Evolutionary conservation across 2,113 vertebrate species (phyloP).

Genomic region (Dasyurus viverrinus): DNA sequence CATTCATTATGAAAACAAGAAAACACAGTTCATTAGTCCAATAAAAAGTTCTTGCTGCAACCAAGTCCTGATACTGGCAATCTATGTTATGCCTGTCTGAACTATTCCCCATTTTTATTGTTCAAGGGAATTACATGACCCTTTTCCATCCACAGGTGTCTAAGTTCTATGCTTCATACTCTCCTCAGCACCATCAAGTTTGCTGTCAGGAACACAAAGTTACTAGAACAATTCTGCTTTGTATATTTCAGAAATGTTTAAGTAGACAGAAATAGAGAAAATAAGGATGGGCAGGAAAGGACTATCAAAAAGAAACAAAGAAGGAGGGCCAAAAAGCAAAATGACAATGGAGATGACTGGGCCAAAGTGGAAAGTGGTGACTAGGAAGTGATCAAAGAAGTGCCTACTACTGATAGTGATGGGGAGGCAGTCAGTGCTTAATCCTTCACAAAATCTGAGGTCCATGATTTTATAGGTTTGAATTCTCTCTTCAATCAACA

Average conservation of each 20-base stretch:
- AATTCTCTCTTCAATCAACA: neutral
- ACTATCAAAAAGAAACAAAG: neutral
- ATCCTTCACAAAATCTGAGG: neutral
- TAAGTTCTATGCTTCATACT: neutral
- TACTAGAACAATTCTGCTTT: neutral
- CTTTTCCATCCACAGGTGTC: neutral
- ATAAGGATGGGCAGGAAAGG: neutral
- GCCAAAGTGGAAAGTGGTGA: neutral
- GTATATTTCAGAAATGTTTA: neutral
- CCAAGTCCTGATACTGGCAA: neutral
- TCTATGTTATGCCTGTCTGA: neutral
- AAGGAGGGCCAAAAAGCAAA: neutral
- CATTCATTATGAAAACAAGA: conserved; percentile 2
- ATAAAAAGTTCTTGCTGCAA: neutral
- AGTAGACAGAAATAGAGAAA: neutral
- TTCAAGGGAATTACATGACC: neutral
- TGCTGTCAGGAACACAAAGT: neutral
- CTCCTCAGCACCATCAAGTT: too few relatives aligned
- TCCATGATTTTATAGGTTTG: neutral
- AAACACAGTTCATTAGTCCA: neutral
- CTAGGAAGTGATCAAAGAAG: neutral
- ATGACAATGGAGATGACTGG: neutral
- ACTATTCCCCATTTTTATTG: neutral
- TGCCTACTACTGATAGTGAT: neutral
- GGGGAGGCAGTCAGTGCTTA: neutral